Evolutionary conservation across 2,113 vertebrate species (phyloP), one percentile per base, ranked within the genome.

Genomic region (Solenodon paradoxus): DNA sequence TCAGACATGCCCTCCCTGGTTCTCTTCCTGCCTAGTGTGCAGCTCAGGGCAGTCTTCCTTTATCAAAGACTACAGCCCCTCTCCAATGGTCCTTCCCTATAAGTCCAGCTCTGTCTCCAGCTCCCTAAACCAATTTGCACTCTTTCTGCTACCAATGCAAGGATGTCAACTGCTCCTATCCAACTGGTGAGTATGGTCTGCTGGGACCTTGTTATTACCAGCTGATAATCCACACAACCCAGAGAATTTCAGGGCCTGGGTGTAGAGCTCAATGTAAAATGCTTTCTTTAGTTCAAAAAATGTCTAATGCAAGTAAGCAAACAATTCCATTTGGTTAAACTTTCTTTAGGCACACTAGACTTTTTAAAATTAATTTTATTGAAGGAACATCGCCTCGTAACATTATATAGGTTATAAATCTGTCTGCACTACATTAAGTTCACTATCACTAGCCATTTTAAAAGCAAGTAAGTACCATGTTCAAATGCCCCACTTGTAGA

Each of bases 121-220:
- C 15, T 40, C 47, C 8, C 10, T 22, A 4, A 20, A n/a, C 42
- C 78, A 64, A 16, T 19, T 42, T n/a, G 32, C 7, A 32, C 19
- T 11, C 2, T n/a, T 30, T 72, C 11, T 3, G 3, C 38, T 78
- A 20, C n/a, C 38, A 28, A n/a, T 3, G 0, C 19, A 57, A 35
- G 12, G 42, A 2, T 15, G 3, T 11, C 16, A 55, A 3, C 0
- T 8, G 51, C 3, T 12, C 38, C 0, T 35, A 40, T 42, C 4
- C 13, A 13, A 10, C 20, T 28, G 2, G 26, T 47, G n/a, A 42
- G 28, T 7, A 28, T 9, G 24, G 24, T 72, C 20, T 61, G 24
- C 71, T 24, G n/a, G 42, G 38, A 53, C 64, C n/a, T 22, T 6
- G 42, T 9, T 26, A 1, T 38, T 49, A 11, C 57, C 64, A 11